phyloP scores from a whole-genome alignment of 2,113 vertebrate genomes.

The Fregetta grallaria region DNA sequence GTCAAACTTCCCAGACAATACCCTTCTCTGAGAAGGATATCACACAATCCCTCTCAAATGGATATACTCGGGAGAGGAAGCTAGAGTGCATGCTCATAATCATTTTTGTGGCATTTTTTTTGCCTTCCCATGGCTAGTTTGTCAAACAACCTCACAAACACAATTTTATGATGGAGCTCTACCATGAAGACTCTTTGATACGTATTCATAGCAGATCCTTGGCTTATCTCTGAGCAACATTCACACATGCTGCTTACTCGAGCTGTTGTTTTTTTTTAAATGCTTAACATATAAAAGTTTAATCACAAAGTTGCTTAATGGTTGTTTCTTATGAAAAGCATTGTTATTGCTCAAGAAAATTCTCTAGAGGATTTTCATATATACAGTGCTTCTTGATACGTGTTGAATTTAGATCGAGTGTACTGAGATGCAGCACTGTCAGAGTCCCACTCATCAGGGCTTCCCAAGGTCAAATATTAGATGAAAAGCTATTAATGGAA shows the following conservation, averaged over 20 bases:
- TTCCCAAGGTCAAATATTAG: not conserved
- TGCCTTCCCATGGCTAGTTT: not conserved
- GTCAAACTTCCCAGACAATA: not conserved
- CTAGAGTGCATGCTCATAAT: not conserved
- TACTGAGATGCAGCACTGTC: not conserved
- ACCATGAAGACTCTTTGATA: slow-evolving; percentile 14
- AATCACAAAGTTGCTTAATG: slow-evolving; percentile 17
- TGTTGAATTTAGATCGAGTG: not conserved
- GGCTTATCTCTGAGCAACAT: slow-evolving; percentile 55
- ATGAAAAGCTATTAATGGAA: not conserved
- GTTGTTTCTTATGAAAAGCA: slow-evolving; percentile 22
- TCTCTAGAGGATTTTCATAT: not conserved
- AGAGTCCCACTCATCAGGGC: too few species aligned
- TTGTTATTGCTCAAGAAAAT: not conserved
- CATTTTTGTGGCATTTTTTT: not conserved
- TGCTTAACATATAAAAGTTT: slow-evolving; percentile 40
- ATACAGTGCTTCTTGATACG: accelerated
- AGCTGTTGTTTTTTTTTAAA: not conserved
- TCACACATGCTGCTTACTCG: slow-evolving; percentile 5
- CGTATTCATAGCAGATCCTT: slow-evolving; percentile 28
- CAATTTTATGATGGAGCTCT: not conserved
- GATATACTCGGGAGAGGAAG: not conserved
- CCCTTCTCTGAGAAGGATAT: not conserved
- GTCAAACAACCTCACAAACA: not conserved
- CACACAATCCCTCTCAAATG: not conserved